Evolutionary conservation across 2,797 vertebrate species (phyloP).

Genomic region (Loris lydekkerianus): DNA sequence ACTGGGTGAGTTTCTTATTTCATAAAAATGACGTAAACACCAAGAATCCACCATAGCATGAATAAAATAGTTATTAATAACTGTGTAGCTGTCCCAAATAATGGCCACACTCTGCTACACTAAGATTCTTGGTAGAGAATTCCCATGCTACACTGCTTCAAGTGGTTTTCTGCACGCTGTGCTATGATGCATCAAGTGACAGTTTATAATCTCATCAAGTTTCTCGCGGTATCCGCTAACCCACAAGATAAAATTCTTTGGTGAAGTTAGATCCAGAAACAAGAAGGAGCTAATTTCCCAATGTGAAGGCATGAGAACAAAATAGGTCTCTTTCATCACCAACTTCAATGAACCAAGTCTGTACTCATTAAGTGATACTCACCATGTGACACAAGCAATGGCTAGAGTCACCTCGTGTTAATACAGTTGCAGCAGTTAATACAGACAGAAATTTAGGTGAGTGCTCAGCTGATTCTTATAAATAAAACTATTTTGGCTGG

Average conservation of each 20-base stretch:
- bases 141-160: background rate
- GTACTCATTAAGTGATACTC: background rate
- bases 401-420: background rate
- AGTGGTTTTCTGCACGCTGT: background rate
- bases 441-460: background rate
- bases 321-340: background rate
- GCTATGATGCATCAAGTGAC: background rate
- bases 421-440: background rate
- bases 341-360: background rate
- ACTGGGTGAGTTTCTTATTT: background rate
- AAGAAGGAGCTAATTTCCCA: background rate
- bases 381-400: background rate
- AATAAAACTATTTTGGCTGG: background rate
- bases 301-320: background rate
- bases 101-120: background rate
- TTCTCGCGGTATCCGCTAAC: background rate
- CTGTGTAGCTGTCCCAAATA: background rate
- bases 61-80: background rate
- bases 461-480: background rate
- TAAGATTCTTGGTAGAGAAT: background rate
- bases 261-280: slow-evolving; percentile 11
- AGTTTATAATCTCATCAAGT: slow-evolving; percentile 4
- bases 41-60: background rate
- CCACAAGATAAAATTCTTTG: background rate
- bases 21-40: background rate